Percentiles rank a stretch among this genome's conserved stretches.
Evolutionary conservation across 2,113 vertebrate species (phyloP).

Genomic region (Henicopernis longicauda): DNA sequence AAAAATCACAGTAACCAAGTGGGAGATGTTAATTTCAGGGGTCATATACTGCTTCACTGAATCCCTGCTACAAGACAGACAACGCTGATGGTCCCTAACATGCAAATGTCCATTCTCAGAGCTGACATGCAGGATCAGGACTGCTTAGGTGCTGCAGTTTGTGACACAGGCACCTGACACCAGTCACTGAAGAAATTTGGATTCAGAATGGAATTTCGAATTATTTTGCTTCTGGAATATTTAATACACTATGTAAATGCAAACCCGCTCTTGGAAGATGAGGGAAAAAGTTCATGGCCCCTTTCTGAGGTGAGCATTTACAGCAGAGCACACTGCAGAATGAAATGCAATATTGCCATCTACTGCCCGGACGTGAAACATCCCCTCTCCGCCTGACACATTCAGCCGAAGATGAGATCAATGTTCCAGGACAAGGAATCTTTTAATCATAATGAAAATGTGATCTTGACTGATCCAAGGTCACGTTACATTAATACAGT

Average conservation of each 20-base stretch:
- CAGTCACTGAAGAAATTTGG: not conserved
- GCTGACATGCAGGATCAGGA: not conserved
- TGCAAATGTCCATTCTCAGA: not conserved
- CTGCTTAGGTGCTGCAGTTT: not conserved
- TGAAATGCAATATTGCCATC: conserved; percentile 71
- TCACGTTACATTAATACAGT: conserved; percentile 21
- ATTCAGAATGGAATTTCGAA: not conserved
- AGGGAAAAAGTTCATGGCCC: conserved; percentile 54
- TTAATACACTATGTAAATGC: not conserved
- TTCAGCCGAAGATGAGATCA: not conserved
- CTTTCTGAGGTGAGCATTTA: conserved; percentile 26
- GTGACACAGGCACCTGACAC: not conserved
- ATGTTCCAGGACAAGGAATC: conserved; percentile 18
- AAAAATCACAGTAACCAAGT: not conserved
- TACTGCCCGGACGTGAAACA: not conserved
- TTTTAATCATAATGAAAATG: conserved; percentile 43
- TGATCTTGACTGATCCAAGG: conserved; percentile 12
- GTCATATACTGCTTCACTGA: not conserved
- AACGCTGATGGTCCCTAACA: not conserved
- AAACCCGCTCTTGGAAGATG: not conserved
- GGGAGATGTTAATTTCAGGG: not conserved
- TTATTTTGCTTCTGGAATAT: not conserved
- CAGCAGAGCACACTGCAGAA: not conserved
- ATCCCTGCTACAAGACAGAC: not conserved
- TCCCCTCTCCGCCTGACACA: not conserved